These are phyloP conservation scores for Ectemnius continuus DNA, from an alignment of 2,888 invertebrate genomes.

Conservation along the genomic window DNA sequence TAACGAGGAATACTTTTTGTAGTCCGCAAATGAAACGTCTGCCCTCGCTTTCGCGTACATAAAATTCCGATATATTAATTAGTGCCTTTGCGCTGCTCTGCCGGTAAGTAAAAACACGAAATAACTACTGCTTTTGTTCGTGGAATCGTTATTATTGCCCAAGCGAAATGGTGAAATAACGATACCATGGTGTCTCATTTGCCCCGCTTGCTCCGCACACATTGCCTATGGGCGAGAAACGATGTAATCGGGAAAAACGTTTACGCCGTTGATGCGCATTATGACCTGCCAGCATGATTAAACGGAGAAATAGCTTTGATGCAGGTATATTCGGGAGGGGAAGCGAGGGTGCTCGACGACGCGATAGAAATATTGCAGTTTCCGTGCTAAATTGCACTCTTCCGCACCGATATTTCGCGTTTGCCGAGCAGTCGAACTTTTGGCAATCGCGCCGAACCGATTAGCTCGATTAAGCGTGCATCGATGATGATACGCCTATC, in stretches of 20 bases:
- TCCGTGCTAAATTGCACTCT: slow-evolving; percentile 43
- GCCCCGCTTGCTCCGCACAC: no score
- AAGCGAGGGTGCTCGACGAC: slow-evolving; percentile 44
- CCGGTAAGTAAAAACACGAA: neutral
- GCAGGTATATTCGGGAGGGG: slow-evolving; percentile 2
- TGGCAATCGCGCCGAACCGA: slow-evolving; percentile 28
- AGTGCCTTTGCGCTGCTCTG: neutral
- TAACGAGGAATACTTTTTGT: no score
- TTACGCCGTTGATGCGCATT: slow-evolving; percentile 40
- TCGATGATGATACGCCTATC: neutral
- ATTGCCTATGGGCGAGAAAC: slow-evolving; percentile 13
- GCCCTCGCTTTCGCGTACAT: no score
- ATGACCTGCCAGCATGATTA: slow-evolving; percentile 41
- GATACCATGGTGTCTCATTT: neutral
- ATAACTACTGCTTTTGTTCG: neutral
- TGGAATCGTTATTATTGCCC: neutral
- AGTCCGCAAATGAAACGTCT: no score
- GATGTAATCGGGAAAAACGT: slow-evolving; percentile 44
- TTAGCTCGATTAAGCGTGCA: slow-evolving; percentile 13
- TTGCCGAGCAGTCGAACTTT: slow-evolving; percentile 38
- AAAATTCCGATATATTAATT: neutral
- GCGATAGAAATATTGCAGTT: slow-evolving; percentile 42
- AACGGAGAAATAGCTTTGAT: slow-evolving; percentile 38
- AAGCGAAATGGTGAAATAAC: slow-evolving; percentile 15
- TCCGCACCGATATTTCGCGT: slow-evolving; percentile 40